Percentiles rank a stretch among this genome's conserved stretches.
phyloP scores from a whole-genome alignment of 2,797 vertebrate genomes.

The Halcyon badia region DNA sequence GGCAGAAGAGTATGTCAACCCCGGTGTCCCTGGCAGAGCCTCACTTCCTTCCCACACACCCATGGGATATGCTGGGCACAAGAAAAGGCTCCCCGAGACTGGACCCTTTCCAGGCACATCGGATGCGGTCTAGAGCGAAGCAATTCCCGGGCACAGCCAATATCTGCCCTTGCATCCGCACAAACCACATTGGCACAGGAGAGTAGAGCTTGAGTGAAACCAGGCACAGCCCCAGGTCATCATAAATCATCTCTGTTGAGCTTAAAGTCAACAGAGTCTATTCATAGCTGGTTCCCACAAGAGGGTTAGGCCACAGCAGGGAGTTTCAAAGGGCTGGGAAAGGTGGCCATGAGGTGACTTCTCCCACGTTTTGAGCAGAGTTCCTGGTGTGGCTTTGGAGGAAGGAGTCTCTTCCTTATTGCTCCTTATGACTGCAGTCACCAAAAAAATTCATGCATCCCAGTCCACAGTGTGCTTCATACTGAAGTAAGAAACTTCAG shows the following conservation, averaged over 20 bases:
- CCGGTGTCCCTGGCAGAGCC: not conserved
- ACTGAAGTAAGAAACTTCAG: not conserved
- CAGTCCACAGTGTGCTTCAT: accelerated
- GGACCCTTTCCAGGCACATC: accelerated
- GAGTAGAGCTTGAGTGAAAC: not conserved
- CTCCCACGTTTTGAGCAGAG: not conserved
- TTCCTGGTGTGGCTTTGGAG: not conserved
- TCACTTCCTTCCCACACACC: not conserved
- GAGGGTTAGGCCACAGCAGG: not conserved
- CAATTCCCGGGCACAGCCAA: not conserved
- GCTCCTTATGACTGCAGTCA: not conserved
- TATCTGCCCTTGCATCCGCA: not conserved
- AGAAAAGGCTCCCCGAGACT: not conserved
- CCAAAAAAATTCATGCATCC: accelerated
- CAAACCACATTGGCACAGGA: not conserved
- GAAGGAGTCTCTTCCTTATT: not conserved
- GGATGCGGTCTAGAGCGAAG: not conserved
- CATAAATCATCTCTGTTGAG: not conserved
- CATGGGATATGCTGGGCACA: not conserved
- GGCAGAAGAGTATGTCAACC: not conserved
- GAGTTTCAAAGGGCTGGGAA: not conserved
- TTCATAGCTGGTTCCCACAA: not conserved
- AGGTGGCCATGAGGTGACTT: not conserved
- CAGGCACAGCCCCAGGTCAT: not conserved
- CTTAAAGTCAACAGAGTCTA: not conserved